phyloP scores from a whole-genome alignment of 2,113 vertebrate species.

The Datnioides undecimradiatus region DNA sequence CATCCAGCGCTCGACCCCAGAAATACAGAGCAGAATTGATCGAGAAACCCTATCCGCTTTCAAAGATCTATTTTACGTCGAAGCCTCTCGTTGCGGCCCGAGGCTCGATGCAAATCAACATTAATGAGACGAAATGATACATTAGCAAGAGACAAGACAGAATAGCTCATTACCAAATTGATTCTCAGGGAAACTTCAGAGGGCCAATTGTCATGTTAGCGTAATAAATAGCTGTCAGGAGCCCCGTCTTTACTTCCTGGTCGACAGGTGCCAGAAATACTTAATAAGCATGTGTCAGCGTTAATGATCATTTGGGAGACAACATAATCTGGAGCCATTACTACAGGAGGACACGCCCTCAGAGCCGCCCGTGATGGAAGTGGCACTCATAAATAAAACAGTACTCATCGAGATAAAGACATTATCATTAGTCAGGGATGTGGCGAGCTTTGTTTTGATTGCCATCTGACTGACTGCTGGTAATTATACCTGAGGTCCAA shows the following conservation, averaged over 20 bases:
- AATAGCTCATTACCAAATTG: slow-evolving; percentile 48
- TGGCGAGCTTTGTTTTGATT: slow-evolving; percentile 24
- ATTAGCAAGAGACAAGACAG: slow-evolving; percentile 31
- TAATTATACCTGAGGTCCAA: neutral
- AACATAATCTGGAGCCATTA: slow-evolving; percentile 36
- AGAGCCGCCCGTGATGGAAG: slow-evolving; percentile 25
- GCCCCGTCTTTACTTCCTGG: neutral
- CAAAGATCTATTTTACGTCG: slow-evolving; percentile 25
- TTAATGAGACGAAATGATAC: slow-evolving; percentile 49
- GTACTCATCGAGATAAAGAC: slow-evolving; percentile 38
- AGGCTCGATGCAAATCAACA: slow-evolving; percentile 39
- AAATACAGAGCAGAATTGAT: neutral
- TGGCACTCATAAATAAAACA: slow-evolving; percentile 54
- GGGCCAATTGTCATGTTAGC: slow-evolving; percentile 19
- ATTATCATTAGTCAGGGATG: slow-evolving; percentile 31
- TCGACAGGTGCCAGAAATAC: slow-evolving; percentile 53
- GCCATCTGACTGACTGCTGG: slow-evolving; percentile 5
- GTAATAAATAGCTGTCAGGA: slow-evolving; percentile 47
- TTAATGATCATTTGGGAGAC: slow-evolving; percentile 51
- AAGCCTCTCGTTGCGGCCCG: slow-evolving; percentile 42
- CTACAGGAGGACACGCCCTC: neutral
- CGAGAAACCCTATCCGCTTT: slow-evolving; percentile 17
- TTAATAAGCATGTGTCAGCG: slow-evolving; percentile 57
- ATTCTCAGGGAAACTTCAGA: slow-evolving; percentile 33
- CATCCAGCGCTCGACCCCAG: neutral